A percentile compares a stretch with the other conserved stretches of the same genome.
phyloP scores from a whole-genome alignment of 2,113 vertebrate species.

The Oryzias celebensis region DNA sequence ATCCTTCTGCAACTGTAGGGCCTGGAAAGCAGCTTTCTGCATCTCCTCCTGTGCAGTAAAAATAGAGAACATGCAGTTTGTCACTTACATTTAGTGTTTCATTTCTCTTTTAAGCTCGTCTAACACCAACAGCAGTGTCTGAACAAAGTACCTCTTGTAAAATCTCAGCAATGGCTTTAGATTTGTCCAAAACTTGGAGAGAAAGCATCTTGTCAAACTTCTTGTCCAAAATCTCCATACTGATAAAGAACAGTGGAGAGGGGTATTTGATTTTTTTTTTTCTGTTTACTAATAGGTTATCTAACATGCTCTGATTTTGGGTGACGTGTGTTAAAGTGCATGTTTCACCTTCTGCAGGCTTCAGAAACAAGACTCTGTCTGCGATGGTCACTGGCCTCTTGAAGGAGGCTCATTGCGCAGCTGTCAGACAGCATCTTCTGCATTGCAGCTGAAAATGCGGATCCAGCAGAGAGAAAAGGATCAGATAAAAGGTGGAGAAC shows the following conservation, averaged over 20 bases:
- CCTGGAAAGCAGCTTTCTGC: conserved; percentile 96
- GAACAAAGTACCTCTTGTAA: conserved; percentile 84
- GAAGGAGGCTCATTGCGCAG: conserved; percentile 82
- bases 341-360: conserved; percentile 85
- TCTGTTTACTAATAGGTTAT: not conserved
- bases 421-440: conserved; percentile 91
- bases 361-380: conserved; percentile 84
- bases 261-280: not conserved
- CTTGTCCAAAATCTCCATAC: conserved; percentile 86
- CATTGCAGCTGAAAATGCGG: conserved; percentile 85
- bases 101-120: too few relatives aligned
- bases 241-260: conserved; percentile 57
- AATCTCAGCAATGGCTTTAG: conserved; percentile 89
- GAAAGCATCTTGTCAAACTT: conserved; percentile 89
- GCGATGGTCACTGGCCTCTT: conserved; percentile 82
- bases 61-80: not conserved
- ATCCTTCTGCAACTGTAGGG: conserved; percentile 92
- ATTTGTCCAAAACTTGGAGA: conserved; percentile 92
- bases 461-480: not conserved
- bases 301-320: not conserved
- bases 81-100: not conserved
- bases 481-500: not conserved
- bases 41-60: conserved; percentile 84
- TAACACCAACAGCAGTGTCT: too few relatives aligned
- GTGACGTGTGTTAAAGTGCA: not conserved